Evolutionary conservation across 1,140 invertebrate genomes (phyloP), one percentile per base, ranked within the genome.

Genomic region (Scylla paramamosain): DNA sequence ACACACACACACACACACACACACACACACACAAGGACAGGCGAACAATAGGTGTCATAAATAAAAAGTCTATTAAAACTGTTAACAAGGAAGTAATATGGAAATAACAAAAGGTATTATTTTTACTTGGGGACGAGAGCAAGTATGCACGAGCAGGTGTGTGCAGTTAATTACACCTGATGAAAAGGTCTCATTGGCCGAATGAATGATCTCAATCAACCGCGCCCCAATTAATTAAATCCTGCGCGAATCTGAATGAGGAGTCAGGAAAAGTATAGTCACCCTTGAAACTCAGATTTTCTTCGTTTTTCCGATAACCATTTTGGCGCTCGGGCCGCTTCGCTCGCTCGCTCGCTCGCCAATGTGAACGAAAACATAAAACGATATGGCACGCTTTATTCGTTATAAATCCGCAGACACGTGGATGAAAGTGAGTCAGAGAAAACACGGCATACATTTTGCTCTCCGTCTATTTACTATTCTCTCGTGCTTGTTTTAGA

Each of bases 1-100:
- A 89, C 31, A 91, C 48, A 46, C 45, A 91, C 48, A 91, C 25
- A 91, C 48, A 48, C 45, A 91, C 29, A 91, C 45, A 91, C 25
- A 20, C 45, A 91, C 48, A 48, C 28, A 48, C 59, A 91, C 20
- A 45, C 20, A 28, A 0, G 12, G 2, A 28, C 12, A 89, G 4
- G 46, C 39, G 28, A n/a, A 89, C 12, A 89, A n/a, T n/a, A 28
- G 46, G 25, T 7, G 0, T n/a, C n/a, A 89, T 0, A 77, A 77
- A n/a, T n/a, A 20, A n/a, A 77, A 77, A 77, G n/a, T 59, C 20
- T 16, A 59, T 59, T 59, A 59, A 59, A 20, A 59, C 10, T 8
- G 20, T 12, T 16, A 59, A 12, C 12, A 59, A 59, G 12, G 52
- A 12, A 59, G 1, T 59, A 59, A n/a, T 77, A 77, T 20, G 8